Conservation (phyloP, 2,888 invertebrate genomes). For the Volucella bombylans region DNA sequence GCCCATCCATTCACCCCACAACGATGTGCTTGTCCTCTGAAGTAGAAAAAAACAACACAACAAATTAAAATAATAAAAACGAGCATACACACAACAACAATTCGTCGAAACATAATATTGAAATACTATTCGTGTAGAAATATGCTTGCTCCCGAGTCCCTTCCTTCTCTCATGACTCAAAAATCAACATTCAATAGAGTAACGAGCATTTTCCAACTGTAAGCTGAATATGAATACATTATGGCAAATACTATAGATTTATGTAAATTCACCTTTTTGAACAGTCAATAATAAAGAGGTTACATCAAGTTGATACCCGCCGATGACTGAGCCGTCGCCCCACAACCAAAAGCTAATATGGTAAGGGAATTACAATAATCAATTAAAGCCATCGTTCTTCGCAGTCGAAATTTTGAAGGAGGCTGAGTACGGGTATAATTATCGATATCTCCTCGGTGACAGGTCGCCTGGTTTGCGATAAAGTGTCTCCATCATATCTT, state of each 20-base stretch:
- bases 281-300: slow-evolving; percentile 3
- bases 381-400: slow-evolving; percentile 1
- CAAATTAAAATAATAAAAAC: slow-evolving; percentile 1
- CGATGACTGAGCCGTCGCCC: neutral
- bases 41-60: slow-evolving; percentile 77
- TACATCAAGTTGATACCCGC: neutral
- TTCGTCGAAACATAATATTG: neutral
- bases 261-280: neutral
- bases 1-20: slow-evolving; percentile 99
- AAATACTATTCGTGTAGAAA: neutral
- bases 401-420: neutral
- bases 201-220: neutral
- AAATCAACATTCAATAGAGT: slow-evolving; percentile 13
- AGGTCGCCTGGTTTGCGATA: neutral
- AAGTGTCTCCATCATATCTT: neutral
- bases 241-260: neutral
- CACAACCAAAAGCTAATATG: neutral
- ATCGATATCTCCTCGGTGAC: neutral
- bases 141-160: neutral
- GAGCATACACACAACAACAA: neutral
- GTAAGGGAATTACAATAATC: slow-evolving; percentile 12
- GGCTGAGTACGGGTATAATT: neutral
- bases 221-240: neutral
- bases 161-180: neutral
- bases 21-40: slow-evolving; percentile 93